These are phyloP conservation scores for Drosophila koepferae DNA, from an alignment of 2,888 invertebrate genomes.

Conservation along the genomic window DNA sequence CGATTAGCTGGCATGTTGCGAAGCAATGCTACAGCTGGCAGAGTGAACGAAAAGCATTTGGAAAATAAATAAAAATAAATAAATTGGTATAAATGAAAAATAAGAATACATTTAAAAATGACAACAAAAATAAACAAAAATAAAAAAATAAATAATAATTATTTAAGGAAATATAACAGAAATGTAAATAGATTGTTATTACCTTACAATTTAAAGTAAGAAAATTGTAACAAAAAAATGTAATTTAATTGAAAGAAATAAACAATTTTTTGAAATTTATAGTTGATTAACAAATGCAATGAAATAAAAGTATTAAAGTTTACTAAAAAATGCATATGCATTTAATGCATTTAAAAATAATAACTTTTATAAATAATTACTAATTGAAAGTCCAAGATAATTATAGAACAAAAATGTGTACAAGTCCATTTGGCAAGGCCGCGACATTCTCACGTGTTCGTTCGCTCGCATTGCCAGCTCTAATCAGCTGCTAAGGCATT, in stretches of 20 bases:
- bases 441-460: conserved; percentile 13
- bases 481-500: conserved; percentile 25
- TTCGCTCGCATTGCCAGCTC: conserved; percentile 2
- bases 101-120: neutral
- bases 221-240: neutral
- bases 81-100: no score
- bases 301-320: no score
- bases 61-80: neutral
- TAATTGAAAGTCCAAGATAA: neutral
- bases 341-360: neutral
- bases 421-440: conserved; percentile 14
- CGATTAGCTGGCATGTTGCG: conserved; percentile 34
- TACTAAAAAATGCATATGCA: no score
- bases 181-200: neutral
- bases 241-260: neutral
- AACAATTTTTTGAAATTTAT: no score
- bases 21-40: conserved; percentile 3
- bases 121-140: neutral
- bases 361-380: neutral
- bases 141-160: no score
- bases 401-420: neutral
- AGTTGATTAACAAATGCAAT: no score
- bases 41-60: neutral
- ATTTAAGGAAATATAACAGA: no score
- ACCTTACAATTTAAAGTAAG: neutral